These are phyloP conservation scores for Scelioninae gen. 1 DNA, from an alignment of 2,888 invertebrate species.

Conservation along the genomic window DNA sequence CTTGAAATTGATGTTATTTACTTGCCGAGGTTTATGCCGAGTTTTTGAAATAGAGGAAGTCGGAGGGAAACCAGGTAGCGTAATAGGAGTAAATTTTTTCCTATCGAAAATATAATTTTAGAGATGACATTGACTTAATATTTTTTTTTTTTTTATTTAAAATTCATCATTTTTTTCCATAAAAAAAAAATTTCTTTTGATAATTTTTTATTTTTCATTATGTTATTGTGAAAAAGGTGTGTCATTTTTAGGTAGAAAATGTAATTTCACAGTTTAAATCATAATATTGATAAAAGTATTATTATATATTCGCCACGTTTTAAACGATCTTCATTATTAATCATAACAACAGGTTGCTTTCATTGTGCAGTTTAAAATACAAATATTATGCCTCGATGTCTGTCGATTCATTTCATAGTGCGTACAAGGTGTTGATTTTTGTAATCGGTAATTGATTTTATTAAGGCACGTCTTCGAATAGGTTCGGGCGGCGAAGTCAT, in stretches of 20 bases:
- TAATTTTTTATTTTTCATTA: too few species aligned
- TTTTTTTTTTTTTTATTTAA: too few species aligned
- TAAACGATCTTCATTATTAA: constrained; percentile 12
- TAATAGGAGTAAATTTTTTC: constrained; percentile 29
- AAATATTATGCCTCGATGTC: constrained; percentile 30
- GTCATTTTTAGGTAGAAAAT: too few species aligned
- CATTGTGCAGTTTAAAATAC: constrained; percentile 29
- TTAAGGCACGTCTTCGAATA: constrained; percentile 56
- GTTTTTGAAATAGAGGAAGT: constrained; percentile 55
- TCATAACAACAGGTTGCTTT: constrained; percentile 31
- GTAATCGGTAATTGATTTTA: constrained; percentile 62
- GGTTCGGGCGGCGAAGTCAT: constrained; percentile 47
- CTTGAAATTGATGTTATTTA: constrained; percentile 64
- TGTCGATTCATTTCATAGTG: constrained; percentile 16
- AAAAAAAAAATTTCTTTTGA: too few species aligned
- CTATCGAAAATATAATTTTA: constrained; percentile 29
- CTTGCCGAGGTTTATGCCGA: constrained; percentile 47
- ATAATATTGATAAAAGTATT: constrained; percentile 12
- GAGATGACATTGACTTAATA: constrained; percentile 24
- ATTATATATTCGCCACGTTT: neutral
- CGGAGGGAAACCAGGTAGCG: constrained; percentile 29
- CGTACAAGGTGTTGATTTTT: constrained; percentile 57
- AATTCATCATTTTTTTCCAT: too few species aligned
- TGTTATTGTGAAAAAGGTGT: too few species aligned
- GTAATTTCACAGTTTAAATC: neutral